phyloP scores from a whole-genome alignment of 2,113 vertebrate species.

The Nothocercus nigrocapillus region DNA sequence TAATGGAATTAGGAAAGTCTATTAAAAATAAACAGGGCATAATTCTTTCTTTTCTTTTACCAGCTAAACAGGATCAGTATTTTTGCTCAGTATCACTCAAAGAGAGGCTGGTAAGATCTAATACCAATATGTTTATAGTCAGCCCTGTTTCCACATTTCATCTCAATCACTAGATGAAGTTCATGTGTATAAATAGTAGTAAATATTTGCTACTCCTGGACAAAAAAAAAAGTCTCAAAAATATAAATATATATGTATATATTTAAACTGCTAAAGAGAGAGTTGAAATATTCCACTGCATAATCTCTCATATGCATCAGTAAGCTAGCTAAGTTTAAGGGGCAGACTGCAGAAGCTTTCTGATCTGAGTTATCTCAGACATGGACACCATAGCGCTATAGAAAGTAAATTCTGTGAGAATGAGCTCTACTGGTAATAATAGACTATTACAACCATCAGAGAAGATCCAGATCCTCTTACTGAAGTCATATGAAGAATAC shows the following conservation, averaged over 20 bases:
- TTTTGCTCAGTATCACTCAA: background rate
- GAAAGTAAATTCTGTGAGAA: background rate
- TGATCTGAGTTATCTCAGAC: background rate
- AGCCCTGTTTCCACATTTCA: background rate
- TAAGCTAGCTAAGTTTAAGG: background rate
- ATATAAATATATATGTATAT: background rate
- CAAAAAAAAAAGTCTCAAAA: background rate
- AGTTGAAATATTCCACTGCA: background rate
- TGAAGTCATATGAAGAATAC: background rate
- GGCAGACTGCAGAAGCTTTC: background rate
- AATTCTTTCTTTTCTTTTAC: constrained; percentile 3
- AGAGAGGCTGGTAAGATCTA: background rate
- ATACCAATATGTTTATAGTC: background rate
- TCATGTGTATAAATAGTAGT: background rate
- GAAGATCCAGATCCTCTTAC: background rate
- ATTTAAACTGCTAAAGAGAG: background rate
- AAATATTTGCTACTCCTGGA: background rate
- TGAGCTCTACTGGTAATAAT: background rate
- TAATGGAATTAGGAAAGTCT: constrained; percentile 7
- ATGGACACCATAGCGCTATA: background rate
- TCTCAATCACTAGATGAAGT: background rate
- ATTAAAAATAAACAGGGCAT: background rate
- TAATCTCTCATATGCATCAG: background rate
- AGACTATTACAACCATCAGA: background rate
- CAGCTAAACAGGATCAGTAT: background rate